Percentiles rank a stretch among this genome's conserved stretches.
These are phyloP conservation scores for Nothoprocta perdicaria DNA, from an alignment of 2,113 vertebrate species.

Conservation along the genomic window DNA sequence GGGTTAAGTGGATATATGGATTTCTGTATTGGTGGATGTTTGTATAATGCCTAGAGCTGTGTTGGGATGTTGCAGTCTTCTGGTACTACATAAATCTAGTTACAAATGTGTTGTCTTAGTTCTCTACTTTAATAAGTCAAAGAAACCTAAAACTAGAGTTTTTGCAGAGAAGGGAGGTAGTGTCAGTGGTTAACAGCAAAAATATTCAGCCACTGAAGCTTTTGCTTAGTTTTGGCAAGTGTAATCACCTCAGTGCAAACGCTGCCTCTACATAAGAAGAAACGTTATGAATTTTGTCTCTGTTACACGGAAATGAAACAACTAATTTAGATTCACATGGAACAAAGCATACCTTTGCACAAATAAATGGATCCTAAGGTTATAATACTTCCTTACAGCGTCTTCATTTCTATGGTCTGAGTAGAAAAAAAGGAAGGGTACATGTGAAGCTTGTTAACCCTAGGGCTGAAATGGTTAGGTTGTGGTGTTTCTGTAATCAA, in stretches of 20 bases:
- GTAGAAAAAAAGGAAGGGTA: not conserved
- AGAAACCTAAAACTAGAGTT: not conserved
- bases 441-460: not conserved
- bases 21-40: not conserved
- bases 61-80: not conserved
- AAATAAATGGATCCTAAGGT: not conserved
- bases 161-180: not conserved
- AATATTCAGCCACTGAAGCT: not conserved
- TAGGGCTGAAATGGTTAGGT: not conserved
- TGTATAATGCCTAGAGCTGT: not conserved
- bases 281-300: not conserved
- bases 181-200: not conserved
- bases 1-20: not conserved
- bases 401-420: rapidly evolving
- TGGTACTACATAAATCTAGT: not conserved
- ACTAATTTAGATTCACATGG: not conserved
- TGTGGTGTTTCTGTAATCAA: constrained; percentile 5
- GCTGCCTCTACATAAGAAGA: not conserved
- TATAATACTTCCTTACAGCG: not conserved
- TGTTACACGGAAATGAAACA: not conserved
- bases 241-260: not conserved
- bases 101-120: not conserved
- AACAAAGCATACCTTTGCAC: not conserved
- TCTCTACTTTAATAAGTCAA: not conserved
- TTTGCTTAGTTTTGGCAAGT: constrained; percentile 24